Percentiles rank a stretch among this genome's conserved stretches.
phyloP scores from a whole-genome alignment of 1,140 invertebrate species.

The Globodera rostochiensis region DNA sequence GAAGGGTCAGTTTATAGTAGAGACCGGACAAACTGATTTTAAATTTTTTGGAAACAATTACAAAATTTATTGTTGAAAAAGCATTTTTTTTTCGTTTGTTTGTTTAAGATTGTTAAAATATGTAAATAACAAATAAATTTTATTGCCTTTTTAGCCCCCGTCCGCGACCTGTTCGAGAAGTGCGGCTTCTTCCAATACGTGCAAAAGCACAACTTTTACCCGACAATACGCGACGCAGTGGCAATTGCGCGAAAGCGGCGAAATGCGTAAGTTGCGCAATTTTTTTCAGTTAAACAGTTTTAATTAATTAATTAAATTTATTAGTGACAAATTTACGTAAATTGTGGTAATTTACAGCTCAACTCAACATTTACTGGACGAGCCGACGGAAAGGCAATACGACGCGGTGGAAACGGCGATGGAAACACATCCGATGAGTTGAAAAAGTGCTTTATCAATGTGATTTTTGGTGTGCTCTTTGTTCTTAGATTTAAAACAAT shows the following conservation, averaged over 20 bases:
- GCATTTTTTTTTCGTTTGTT: too few relatives aligned
- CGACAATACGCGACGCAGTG: conserved; percentile 64
- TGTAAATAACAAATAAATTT: not conserved
- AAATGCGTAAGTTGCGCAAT: conserved; percentile 40
- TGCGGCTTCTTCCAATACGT: conserved; percentile 57
- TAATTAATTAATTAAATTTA: not conserved
- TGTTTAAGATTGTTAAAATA: not conserved
- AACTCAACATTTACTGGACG: conserved; percentile 2
- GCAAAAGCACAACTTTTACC: conserved; percentile 61
- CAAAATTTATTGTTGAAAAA: too few relatives aligned
- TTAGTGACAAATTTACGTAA: not conserved
- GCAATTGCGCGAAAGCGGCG: conserved; percentile 51
- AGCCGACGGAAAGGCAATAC: conserved; percentile 2
- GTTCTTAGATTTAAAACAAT: too few relatives aligned
- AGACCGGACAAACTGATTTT: too few relatives aligned
- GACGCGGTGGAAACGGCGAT: conserved; percentile 5
- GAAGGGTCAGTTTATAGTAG: conserved; percentile 34
- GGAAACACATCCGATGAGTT: conserved; percentile 1
- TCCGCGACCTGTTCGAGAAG: conserved; percentile 59
- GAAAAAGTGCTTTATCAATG: too few relatives aligned
- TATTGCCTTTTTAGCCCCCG: conserved; percentile 47
- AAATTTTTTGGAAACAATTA: too few relatives aligned
- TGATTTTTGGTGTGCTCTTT: too few relatives aligned
- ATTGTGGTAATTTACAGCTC: not conserved
- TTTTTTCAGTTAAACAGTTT: not conserved